Conservation (phyloP, 2,888 invertebrate genomes). For the Dorcus hopei region DNA sequence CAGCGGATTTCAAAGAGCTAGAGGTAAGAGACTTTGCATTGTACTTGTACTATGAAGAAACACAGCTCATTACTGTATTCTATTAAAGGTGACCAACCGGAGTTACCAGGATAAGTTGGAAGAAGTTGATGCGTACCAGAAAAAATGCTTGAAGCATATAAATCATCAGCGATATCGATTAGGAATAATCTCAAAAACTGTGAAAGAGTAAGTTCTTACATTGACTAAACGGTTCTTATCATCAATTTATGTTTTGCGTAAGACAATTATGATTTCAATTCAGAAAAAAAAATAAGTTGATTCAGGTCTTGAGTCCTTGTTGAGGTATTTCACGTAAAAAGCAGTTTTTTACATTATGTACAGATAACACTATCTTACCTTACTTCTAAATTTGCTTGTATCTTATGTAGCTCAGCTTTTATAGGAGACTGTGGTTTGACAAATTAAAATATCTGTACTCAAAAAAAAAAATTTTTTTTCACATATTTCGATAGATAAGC, state of each 20-base stretch:
- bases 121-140: conserved; percentile 78
- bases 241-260: not conserved
- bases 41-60: conserved; percentile 16
- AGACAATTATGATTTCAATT: no score
- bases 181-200: conserved; percentile 70
- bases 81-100: conserved; percentile 69
- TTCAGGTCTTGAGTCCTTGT: no score
- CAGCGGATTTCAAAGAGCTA: conserved; percentile 73
- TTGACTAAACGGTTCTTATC: no score
- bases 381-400: no score
- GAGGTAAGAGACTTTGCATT: conserved; percentile 59
- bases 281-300: not conserved
- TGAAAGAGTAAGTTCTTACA: conserved; percentile 69
- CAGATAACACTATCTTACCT: no score
- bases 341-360: no score
- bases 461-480: no score
- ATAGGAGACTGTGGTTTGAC: no score
- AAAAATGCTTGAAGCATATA: conserved; percentile 83
- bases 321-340: no score
- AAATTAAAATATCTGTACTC: no score
- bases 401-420: no score
- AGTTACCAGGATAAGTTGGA: conserved; percentile 83
- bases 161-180: conserved; percentile 90
- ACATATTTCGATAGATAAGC: no score
- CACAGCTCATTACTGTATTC: not conserved